Base-by-base conservation (phyloP, 35 echinoderm and acorn worm species). In the Stichopus chloronotus region DNA sequence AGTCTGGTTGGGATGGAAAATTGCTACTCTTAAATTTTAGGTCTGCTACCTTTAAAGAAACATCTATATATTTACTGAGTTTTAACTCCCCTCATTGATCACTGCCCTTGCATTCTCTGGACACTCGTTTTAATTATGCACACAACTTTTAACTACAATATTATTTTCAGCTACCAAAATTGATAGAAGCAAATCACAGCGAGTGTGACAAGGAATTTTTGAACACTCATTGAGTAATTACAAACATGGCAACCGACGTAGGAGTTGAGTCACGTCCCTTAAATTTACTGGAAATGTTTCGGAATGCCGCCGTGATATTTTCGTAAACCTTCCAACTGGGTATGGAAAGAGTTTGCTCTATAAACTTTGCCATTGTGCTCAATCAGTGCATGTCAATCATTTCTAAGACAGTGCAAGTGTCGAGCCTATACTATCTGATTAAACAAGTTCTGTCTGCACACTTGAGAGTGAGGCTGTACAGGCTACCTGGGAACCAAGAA, bases 271-370 rank as follows among this genome's bases (percentile, higher is more conserved):
- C 65, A 71, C 65, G 65, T 71, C 65, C 11, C 65, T 11, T 13
- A 71, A 71, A 71, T 11, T 71, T 71, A 71, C 65, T 71, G 11
- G 65, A 71, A 11, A 71, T 71, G 65, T 71, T 71, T 71, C n/a
- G 65, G 11, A 71, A 71, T 71, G 65, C 65, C 65, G 65, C 65
- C n/a, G 65, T 2, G 65, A 71, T 71, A n/a, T 71, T 13, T 71
- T 71, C 65, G 65, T 71, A 13, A 71, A 71, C n/a, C 65, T 71
- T 71, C 30, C 30, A 43, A 43, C 65, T 71, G 1, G 65, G n/a
- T 71, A 71, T 71, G 65, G 65, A 71, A 71, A 71, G 65, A 71
- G 65, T 71, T 71, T 71, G n/a, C 65, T 71, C 65, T 71, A 71
- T 71, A 71, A 71, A n/a, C 65, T 13, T 71, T 71, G 65, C 1